Conservation (phyloP, 2,113 vertebrate species). For the Enhydra lutris region DNA sequence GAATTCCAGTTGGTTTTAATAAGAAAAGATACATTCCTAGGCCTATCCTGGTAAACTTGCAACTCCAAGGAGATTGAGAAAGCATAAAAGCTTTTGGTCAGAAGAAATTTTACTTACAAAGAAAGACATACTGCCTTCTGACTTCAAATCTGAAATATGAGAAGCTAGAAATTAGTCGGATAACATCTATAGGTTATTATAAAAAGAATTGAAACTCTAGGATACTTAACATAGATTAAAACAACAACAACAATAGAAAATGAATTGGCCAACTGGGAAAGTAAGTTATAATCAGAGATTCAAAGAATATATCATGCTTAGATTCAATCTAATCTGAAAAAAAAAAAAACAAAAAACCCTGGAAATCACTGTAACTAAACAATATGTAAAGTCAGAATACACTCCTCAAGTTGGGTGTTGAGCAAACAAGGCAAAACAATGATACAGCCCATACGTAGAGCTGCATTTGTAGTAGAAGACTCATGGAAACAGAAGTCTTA, state of each 20-base stretch:
- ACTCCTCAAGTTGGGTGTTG: neutral
- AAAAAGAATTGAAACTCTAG: neutral
- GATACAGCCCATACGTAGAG: neutral
- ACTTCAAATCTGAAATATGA: conserved; percentile 14
- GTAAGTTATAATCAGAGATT: neutral
- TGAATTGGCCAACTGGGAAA: neutral
- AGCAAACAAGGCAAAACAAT: neutral
- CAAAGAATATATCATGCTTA: neutral
- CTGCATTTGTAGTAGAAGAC: neutral
- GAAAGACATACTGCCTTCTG: neutral
- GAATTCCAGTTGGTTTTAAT: conserved; percentile 12
- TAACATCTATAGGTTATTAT: neutral
- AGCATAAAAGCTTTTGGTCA: neutral
- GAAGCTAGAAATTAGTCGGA: neutral
- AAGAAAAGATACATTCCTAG: neutral
- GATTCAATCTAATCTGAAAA: neutral
- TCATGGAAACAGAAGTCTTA: neutral
- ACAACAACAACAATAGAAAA: neutral
- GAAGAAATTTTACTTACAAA: neutral
- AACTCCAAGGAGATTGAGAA: neutral
- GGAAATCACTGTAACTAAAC: neutral
- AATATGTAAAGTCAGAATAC: neutral
- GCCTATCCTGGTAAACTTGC: neutral
- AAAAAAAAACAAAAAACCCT: neutral
- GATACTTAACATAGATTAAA: neutral